Base-by-base conservation (phyloP, 2,888 invertebrate species). In the Oscheius sp. region DNA sequence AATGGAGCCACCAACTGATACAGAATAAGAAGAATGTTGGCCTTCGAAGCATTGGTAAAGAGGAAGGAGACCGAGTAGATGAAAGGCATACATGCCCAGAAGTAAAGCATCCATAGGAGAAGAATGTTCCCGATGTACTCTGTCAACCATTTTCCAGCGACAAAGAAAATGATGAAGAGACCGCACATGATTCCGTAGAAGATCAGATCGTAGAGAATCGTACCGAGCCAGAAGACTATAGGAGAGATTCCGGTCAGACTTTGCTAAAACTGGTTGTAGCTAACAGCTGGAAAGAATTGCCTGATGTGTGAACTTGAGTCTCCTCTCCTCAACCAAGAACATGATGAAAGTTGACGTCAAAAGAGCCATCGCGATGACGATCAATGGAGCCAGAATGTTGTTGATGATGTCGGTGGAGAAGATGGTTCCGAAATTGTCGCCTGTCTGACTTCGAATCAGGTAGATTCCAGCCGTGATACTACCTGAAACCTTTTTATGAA, bases 241-340 rank as follows among this genome's bases (percentile, higher is more conserved):
- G 75, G 78, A 42, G 82, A 76, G 29, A 86, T 71, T 47, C 80
- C 83, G n/a, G 85, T 84, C 35, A 86, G 76, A 48, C 81, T 71
- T 73, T 85, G 81, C 79, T 85, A 60, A 42, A 42, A 42, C 21
- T 21, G 21, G 21, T 21, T 21, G 21, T 21, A 21, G 21, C 21
- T 21, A 21, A 21, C 0, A 21, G 21, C 21, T 21, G 21, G 21
- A 21, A 21, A 21, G 21, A 21, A 21, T 42, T 37, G 81, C 80
- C 58, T 84, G 85, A 72, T 86, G 84, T 55, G 82, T 82, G 73
- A 86, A 86, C 42, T 76, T 71, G 9, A 71, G 62, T 1, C 66
- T 37, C 9, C 76, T 76, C 4, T 86, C 86, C 47, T 84, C 86
- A 1, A 86, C 79, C 63, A 85, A 21, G 35, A 76, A 75, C 65